A percentile compares a stretch with the other conserved stretches of the same genome.
Conservation (phyloP, 2,113 vertebrate species). For the Lepus americanus region DNA sequence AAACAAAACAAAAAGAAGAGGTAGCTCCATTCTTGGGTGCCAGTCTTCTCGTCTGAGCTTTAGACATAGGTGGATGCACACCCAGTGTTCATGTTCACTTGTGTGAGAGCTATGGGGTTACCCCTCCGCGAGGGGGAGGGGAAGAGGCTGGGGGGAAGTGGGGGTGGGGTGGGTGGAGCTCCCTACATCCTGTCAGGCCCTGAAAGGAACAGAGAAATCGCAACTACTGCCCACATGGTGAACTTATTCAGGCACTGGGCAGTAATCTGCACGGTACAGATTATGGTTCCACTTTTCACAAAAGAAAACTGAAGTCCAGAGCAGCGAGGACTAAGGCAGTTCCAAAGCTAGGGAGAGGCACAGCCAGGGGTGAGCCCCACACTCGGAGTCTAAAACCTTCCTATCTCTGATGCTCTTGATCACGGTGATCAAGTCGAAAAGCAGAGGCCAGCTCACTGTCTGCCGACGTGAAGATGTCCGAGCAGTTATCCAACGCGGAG, state of each 20-base stretch:
- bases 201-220: neutral
- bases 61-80: too few relatives aligned
- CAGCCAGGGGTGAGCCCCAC: neutral
- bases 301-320: neutral
- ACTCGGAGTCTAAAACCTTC: neutral
- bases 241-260: neutral
- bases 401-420: neutral
- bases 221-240: too few relatives aligned
- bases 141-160: too few relatives aligned
- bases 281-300: neutral
- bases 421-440: rapidly evolving
- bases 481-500: rapidly evolving
- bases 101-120: neutral
- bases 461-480: rapidly evolving
- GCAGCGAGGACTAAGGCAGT: neutral
- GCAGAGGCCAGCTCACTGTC: conserved; percentile 80
- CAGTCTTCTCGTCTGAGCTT: neutral
- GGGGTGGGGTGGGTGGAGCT: neutral
- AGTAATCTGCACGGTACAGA: neutral
- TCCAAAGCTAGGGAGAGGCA: neutral
- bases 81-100: too few relatives aligned
- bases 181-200: neutral
- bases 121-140: neutral
- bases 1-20: neutral
- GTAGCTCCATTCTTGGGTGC: too few relatives aligned